Base-by-base conservation (phyloP, 1,140 invertebrate species). In the Drosophila repletoides region DNA sequence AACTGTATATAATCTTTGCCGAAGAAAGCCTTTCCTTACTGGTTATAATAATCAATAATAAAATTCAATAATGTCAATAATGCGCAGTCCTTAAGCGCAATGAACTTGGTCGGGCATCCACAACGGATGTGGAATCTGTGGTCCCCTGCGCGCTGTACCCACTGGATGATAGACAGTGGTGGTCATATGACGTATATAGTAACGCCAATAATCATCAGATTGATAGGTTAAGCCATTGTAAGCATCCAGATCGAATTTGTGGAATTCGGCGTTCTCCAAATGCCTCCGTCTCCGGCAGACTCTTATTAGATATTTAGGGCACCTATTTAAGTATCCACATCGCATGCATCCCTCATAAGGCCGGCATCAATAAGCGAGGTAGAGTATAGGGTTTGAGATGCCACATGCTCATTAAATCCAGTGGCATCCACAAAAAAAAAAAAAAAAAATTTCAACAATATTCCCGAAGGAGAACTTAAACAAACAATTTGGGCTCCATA, bases 41-140 rank as follows among this genome's bases (percentile, higher is more conserved):
- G n/a, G n/a, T n/a, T n/a, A n/a, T n/a, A n/a, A n/a, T n/a, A n/a
- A n/a, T n/a, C n/a, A n/a, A n/a, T n/a, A n/a, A n/a, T n/a, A n/a
- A n/a, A n/a, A n/a, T n/a, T n/a, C n/a, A n/a, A n/a, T 95, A 14
- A 94, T 95, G 91, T 97, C 95, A 1, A 94, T 92, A 0, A 97
- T 94, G 66, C 96, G 91, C 6, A 97, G 72, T n/a, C 93, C 92
- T n/a, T 89, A 80, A 0, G 95, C 90, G 0, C 94, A 93, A 75
- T 93, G 91, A 0, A 96, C 94, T 21, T 92, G 97, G 90, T 28
- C 93, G 81, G 0, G 93, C 90, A 89, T 96, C 93, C 0, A 95
- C 93, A 2, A 95, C 94, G 28, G 95, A 91, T 17, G 91, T 86
- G 38, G 90, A 63, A 90, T 96, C 95, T 7, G 55, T 76, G 93